Conservation (phyloP, 1,140 invertebrate species). For the Magallana angulata region DNA sequence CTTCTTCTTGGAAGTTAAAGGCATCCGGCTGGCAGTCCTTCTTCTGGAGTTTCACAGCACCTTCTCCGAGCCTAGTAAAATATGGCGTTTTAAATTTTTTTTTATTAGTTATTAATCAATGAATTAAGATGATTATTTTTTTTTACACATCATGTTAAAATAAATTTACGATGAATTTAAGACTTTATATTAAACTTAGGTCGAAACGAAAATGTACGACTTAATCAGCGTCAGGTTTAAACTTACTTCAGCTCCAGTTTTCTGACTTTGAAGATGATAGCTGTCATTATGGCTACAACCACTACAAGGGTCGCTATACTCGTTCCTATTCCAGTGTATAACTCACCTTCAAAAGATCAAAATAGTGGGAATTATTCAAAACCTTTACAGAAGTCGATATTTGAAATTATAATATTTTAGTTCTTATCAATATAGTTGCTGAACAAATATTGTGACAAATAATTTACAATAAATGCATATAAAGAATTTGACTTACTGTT, state of each 20-base stretch:
- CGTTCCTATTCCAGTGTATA: background rate
- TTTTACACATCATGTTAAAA: background rate
- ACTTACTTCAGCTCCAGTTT: conserved; percentile 1
- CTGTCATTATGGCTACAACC: background rate
- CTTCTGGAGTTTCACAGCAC: background rate
- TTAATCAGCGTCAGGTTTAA: too few relatives aligned
- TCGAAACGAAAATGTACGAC: too few relatives aligned
- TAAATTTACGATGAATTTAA: too few relatives aligned
- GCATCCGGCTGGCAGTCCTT: background rate
- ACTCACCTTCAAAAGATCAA: background rate
- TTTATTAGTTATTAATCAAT: background rate
- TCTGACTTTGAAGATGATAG: background rate
- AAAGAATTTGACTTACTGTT: background rate
- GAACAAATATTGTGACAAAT: too few relatives aligned
- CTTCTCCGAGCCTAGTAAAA: background rate
- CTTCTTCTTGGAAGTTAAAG: conserved; percentile 13
- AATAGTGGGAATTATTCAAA: too few relatives aligned
- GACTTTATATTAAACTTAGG: too few relatives aligned
- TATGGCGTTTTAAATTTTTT: background rate
- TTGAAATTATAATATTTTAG: too few relatives aligned
- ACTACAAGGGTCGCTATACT: background rate
- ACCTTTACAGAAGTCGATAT: too few relatives aligned
- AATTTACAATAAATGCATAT: too few relatives aligned
- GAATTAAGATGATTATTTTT: background rate
- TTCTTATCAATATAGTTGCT: too few relatives aligned